Evolutionary conservation across 2,888 invertebrate genomes (phyloP).

Genomic region (Oscheius myriophilus): DNA sequence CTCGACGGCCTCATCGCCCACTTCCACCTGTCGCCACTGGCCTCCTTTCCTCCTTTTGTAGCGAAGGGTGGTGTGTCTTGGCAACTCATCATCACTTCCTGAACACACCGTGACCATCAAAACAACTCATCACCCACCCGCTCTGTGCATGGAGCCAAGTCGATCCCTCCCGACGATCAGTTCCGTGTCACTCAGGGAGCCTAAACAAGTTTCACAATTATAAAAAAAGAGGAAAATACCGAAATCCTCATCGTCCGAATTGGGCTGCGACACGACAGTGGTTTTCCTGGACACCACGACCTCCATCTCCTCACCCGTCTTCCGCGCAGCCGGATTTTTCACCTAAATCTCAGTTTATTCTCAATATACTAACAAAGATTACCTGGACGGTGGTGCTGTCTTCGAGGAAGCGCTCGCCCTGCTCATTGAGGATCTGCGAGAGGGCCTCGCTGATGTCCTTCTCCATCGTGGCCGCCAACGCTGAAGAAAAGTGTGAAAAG

Average conservation of each 20-base stretch:
- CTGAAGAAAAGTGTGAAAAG: neutral
- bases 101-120: too few species aligned
- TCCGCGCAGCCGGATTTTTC: conserved; percentile 49
- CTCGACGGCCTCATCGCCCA: conserved; percentile 44
- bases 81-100: conserved; percentile 34
- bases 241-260: conserved; percentile 60
- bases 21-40: conserved; percentile 58
- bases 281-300: conserved; percentile 50
- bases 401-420: conserved; percentile 40
- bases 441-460: conserved; percentile 48
- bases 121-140: conserved; percentile 5
- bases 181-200: conserved; percentile 39
- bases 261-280: conserved; percentile 57
- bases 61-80: conserved; percentile 31
- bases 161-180: conserved; percentile 33
- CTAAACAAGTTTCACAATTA: conserved; percentile 8
- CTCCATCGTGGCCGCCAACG: conserved; percentile 31
- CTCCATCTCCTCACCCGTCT: conserved; percentile 52
- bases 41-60: conserved; percentile 61
- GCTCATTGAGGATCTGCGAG: conserved; percentile 42
- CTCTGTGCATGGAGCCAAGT: conserved; percentile 24
- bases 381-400: conserved; percentile 55
- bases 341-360: conserved; percentile 33
- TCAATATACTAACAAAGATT: neutral
- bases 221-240: conserved; percentile 16